Conservation (phyloP, 1,140 invertebrate species). For the Nymphalis io region DNA sequence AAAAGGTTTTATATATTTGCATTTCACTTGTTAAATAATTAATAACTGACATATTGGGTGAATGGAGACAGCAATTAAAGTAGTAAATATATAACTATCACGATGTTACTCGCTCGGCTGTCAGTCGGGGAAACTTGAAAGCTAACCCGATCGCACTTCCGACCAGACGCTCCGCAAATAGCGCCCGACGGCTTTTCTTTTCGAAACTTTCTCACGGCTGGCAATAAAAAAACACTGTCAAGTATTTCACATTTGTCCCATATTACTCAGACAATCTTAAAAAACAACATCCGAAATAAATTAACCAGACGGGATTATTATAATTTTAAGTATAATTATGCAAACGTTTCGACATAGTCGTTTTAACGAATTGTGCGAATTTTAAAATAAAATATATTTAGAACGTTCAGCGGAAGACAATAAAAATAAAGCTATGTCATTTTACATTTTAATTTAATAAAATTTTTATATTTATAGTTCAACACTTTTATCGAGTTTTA, state of each 20-base stretch:
- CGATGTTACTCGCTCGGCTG: not conserved
- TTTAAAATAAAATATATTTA: not conserved
- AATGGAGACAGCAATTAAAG: too few relatives aligned
- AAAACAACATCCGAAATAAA: constrained; percentile 13
- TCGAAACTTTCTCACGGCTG: constrained; percentile 32
- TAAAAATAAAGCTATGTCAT: not conserved
- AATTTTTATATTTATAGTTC: too few relatives aligned
- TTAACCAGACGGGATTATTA: not conserved
- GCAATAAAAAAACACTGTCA: constrained; percentile 23
- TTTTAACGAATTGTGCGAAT: not conserved
- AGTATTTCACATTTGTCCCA: constrained; percentile 32
- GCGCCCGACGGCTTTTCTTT: constrained; percentile 29
- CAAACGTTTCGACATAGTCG: not conserved
- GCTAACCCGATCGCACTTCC: constrained; percentile 27
- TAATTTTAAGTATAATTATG: constrained; percentile 6
- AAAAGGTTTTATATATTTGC: too few relatives aligned
- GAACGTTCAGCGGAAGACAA: not conserved
- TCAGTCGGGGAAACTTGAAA: constrained; percentile 24
- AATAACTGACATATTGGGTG: too few relatives aligned
- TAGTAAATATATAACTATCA: constrained; percentile 8
- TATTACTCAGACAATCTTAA: constrained; percentile 17
- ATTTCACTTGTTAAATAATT: too few relatives aligned
- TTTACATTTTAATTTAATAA: not conserved
- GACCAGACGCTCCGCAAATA: constrained; percentile 35
- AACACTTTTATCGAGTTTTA: too few relatives aligned